These are phyloP conservation scores for Coracias cyanogaster DNA, from an alignment of 2,797 vertebrate species.

Conservation along the genomic window DNA sequence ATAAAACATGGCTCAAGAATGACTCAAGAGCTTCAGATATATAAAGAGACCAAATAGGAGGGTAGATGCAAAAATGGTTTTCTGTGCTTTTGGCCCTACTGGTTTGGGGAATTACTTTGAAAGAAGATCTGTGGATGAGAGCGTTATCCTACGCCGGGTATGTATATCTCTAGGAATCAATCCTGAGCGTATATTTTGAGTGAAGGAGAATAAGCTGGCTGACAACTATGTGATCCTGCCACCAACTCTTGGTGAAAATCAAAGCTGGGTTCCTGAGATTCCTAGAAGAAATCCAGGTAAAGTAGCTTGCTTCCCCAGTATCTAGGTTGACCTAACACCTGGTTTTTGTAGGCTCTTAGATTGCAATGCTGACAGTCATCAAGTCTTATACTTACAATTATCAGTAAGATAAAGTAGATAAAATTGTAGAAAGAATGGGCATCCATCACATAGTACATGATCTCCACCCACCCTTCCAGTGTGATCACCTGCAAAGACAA, in stretches of 20 bases:
- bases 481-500: slow-evolving; percentile 90
- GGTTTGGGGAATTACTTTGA: not conserved
- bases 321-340: not conserved
- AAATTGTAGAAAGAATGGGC: slow-evolving; percentile 99
- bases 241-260: not conserved
- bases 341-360: not conserved
- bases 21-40: not conserved
- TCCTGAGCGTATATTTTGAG: not conserved
- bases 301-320: not conserved
- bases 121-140: not conserved
- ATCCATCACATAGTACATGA: slow-evolving; percentile 99
- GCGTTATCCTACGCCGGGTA: not conserved
- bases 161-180: not conserved
- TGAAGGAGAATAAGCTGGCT: not conserved
- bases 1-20: not conserved
- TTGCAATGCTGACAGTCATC: not conserved
- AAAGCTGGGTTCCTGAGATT: not conserved
- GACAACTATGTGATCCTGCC: not conserved
- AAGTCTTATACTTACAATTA: slow-evolving; percentile 89
- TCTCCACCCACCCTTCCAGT: slow-evolving; percentile 98
- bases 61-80: not conserved
- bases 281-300: not conserved
- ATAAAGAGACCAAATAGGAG: not conserved
- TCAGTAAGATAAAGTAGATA: slow-evolving; percentile 98
- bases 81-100: not conserved